Evolutionary conservation across 2,888 invertebrate genomes (phyloP), one percentile per base, ranked within the genome.

Genomic region (Tubulanus polymorphus): DNA sequence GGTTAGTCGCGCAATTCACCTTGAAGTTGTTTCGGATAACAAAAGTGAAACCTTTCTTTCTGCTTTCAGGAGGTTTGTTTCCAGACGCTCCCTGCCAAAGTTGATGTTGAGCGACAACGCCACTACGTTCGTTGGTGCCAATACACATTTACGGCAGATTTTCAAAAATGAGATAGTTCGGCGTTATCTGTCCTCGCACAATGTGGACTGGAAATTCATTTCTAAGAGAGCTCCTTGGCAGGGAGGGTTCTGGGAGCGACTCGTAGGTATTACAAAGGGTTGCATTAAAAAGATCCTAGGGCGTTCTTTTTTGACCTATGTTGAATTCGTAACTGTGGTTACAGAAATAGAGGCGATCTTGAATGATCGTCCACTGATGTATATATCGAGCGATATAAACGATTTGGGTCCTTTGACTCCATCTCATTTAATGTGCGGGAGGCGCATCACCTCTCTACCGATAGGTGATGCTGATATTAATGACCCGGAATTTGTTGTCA

Each of bases 241-340:
- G 45, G 72, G 76, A 2, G 74, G 74, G 1, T 50, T 75, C 2
- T 76, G 73, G 70, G 74, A 78, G 55, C 68, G 72, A 1, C 69
- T 66, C 2, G 71, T 78, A n/a, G n/a, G n/a, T n/a, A n/a, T n/a
- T n/a, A n/a, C n/a, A n/a, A n/a, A n/a, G n/a, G n/a, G n/a, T n/a
- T n/a, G n/a, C n/a, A n/a, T n/a, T n/a, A n/a, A n/a, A n/a, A n/a
- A n/a, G n/a, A n/a, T n/a, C n/a, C n/a, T n/a, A n/a, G n/a, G n/a
- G n/a, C n/a, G n/a, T n/a, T n/a, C n/a, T n/a, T n/a, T n/a, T n/a
- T n/a, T n/a, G n/a, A n/a, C n/a, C n/a, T n/a, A n/a, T n/a, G n/a
- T n/a, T n/a, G n/a, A n/a, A n/a, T n/a, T n/a, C n/a, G n/a, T n/a
- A n/a, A n/a, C n/a, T n/a, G n/a, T n/a, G n/a, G n/a, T n/a, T n/a